Percentiles rank a stretch among this genome's conserved stretches.
These are phyloP conservation scores for Dendropsophus ebraccatus DNA, from an alignment of 2,113 vertebrate genomes.

Conservation along the genomic window DNA sequence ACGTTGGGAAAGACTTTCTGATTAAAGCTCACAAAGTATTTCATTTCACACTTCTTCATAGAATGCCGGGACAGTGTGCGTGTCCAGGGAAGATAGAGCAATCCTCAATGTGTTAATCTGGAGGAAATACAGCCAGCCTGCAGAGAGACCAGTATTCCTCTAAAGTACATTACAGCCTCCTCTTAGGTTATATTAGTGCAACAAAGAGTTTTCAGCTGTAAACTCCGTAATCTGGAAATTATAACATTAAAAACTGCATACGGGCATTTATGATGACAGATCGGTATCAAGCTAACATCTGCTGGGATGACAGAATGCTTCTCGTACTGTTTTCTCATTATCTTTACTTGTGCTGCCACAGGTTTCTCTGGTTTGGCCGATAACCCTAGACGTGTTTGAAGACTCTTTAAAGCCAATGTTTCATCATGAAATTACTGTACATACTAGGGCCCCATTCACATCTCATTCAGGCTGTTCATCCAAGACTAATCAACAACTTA, in stretches of 20 bases:
- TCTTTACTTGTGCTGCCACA: too few relatives aligned
- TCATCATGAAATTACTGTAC: too few relatives aligned
- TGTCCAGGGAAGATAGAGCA: conserved; percentile 27
- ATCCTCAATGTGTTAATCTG: not conserved
- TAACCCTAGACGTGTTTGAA: too few relatives aligned
- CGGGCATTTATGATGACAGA: not conserved
- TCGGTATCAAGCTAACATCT: not conserved
- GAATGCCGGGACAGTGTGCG: not conserved
- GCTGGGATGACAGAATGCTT: too few relatives aligned
- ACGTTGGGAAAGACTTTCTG: conserved; percentile 21
- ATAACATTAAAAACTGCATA: not conserved
- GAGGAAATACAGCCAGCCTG: not conserved
- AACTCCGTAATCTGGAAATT: not conserved
- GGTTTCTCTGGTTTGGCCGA: too few relatives aligned
- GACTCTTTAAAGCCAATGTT: too few relatives aligned
- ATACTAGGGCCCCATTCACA: too few relatives aligned
- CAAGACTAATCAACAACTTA: too few relatives aligned
- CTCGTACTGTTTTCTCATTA: too few relatives aligned
- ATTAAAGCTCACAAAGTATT: conserved; percentile 44
- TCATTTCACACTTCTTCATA: conserved; percentile 38
- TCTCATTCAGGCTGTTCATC: too few relatives aligned
- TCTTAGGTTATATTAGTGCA: too few relatives aligned
- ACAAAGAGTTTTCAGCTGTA: not conserved
- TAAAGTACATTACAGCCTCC: not conserved
- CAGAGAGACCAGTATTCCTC: not conserved